Evolutionary conservation across 1,140 invertebrate species (phyloP).

Genomic region (Bombus vancouverensis): DNA sequence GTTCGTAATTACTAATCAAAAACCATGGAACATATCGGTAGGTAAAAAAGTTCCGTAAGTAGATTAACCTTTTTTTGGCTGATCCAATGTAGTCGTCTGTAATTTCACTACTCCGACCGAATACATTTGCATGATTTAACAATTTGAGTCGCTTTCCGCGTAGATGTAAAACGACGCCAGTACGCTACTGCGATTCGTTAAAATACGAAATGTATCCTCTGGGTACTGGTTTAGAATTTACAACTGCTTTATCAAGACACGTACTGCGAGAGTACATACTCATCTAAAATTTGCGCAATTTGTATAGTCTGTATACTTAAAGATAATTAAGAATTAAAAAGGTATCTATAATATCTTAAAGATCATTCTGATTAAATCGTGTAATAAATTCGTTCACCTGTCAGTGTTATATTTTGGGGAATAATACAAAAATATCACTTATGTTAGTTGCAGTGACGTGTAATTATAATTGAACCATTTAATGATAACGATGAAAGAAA

Average conservation of each 20-base stretch:
- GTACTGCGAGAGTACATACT: neutral
- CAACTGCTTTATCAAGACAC: neutral
- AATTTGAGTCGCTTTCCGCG: neutral
- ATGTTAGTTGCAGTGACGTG: too few relatives aligned
- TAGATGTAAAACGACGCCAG: neutral
- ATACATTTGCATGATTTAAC: constrained; percentile 16
- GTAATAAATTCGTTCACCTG: too few relatives aligned
- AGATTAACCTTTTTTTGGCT: neutral
- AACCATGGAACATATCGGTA: neutral
- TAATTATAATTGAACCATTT: too few relatives aligned
- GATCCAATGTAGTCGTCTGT: neutral
- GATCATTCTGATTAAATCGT: too few relatives aligned
- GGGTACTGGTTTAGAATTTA: neutral
- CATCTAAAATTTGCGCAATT: neutral
- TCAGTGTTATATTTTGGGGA: too few relatives aligned
- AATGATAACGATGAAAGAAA: too few relatives aligned
- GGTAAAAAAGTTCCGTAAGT: neutral
- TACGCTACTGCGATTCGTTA: neutral
- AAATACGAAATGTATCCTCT: neutral
- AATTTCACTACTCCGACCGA: neutral
- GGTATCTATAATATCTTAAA: too few relatives aligned
- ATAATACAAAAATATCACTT: too few relatives aligned
- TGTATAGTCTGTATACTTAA: neutral
- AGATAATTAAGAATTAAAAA: neutral
- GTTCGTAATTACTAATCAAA: neutral